A percentile compares a stretch with the other conserved stretches of the same genome.
Evolutionary conservation across 2,888 invertebrate genomes (phyloP).

Genomic region (Beris chalybata): DNA sequence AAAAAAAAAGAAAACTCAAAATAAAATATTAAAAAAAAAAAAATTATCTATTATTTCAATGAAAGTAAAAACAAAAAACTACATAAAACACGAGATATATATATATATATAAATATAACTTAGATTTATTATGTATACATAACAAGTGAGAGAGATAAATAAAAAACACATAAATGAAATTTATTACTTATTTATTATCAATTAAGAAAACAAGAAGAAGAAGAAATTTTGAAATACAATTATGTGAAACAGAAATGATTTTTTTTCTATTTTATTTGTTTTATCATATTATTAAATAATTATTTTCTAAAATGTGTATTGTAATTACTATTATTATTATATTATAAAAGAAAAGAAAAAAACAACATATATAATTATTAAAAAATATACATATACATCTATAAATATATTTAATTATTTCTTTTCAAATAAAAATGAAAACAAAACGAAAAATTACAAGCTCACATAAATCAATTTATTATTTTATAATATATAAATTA

Average conservation of each 20-base stretch:
- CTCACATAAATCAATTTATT: constrained; percentile 3
- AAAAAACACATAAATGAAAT: constrained; percentile 21
- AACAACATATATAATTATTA: constrained; percentile 7
- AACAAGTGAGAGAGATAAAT: background rate
- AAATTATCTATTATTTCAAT: constrained; percentile 14
- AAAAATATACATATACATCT: constrained; percentile 25
- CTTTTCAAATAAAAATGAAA: constrained; percentile 3
- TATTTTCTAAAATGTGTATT: constrained; percentile 24
- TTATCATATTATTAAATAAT: constrained; percentile 19
- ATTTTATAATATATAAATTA: constrained; percentile 15
- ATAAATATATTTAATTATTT: constrained; percentile 27
- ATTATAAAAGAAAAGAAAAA: background rate
- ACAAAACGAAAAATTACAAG: background rate
- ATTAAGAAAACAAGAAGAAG: constrained; percentile 13
- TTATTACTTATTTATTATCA: constrained; percentile 27
- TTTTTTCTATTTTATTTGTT: constrained; percentile 16
- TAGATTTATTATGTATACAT: constrained; percentile 4
- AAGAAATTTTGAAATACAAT: constrained; percentile 13
- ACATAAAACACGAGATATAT: constrained; percentile 7
- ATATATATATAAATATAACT: constrained; percentile 4
- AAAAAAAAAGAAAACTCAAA: constrained; percentile 9
- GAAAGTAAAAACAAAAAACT: constrained; percentile 15
- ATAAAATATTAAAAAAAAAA: constrained; percentile 11
- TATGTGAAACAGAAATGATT: background rate
- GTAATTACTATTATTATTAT: constrained; percentile 21